Conservation (phyloP, 2,113 vertebrate genomes). For the Pelodiscus sinensis region DNA sequence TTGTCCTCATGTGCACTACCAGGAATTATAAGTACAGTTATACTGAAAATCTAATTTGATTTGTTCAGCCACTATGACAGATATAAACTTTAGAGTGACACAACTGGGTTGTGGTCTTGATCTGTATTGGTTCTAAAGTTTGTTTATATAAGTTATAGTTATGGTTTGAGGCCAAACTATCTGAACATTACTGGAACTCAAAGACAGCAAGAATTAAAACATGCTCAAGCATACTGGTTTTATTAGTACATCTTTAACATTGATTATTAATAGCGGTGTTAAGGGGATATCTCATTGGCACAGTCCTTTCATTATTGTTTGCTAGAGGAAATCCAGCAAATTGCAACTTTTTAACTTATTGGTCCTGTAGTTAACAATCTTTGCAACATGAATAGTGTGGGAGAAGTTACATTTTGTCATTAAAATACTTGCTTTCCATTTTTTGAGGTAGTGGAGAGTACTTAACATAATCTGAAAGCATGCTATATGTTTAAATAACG, state of each 20-base stretch:
- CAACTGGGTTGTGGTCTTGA: not conserved
- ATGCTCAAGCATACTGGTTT: not conserved
- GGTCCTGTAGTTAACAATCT: not conserved
- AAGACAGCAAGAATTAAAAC: not conserved
- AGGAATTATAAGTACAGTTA: not conserved
- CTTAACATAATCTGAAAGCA: not conserved
- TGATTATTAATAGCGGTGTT: not conserved
- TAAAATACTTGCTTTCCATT: not conserved
- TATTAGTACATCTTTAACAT: not conserved
- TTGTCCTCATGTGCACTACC: not conserved
- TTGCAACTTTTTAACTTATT: not conserved
- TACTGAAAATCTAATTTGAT: conserved; percentile 45
- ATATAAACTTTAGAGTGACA: conserved; percentile 3
- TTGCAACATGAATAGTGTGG: not conserved
- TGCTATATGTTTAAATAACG: not conserved
- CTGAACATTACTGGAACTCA: not conserved
- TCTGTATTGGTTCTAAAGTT: not conserved
- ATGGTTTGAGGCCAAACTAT: not conserved
- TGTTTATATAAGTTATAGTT: not conserved
- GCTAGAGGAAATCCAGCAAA: conserved; percentile 8
- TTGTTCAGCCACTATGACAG: not conserved
- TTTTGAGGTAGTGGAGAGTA: not conserved
- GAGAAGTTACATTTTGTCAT: not conserved
- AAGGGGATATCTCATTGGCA: conserved; percentile 7
- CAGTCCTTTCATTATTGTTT: not conserved